Conservation (phyloP, 1,140 invertebrate species). For the Drosophila ironensis region DNA sequence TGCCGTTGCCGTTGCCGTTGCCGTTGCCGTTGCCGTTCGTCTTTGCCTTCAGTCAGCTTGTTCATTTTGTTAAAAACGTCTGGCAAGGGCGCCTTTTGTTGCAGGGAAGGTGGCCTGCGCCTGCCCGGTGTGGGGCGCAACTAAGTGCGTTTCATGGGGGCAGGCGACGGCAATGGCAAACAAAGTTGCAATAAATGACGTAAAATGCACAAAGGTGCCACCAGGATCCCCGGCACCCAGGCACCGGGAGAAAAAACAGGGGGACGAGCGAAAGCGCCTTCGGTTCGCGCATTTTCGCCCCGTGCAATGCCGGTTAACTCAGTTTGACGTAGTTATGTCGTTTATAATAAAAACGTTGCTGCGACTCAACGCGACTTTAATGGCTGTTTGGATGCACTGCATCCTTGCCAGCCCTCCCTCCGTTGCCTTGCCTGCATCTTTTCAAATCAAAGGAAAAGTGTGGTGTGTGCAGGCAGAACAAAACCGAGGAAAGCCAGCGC, state of each 20-base stretch:
- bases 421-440: slow-evolving; percentile 52
- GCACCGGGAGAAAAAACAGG: slow-evolving; percentile 24
- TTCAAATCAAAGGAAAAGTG: slow-evolving; percentile 79
- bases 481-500: slow-evolving; percentile 36
- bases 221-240: background rate
- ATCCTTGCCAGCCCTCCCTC: background rate
- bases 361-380: slow-evolving; percentile 72
- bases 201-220: slow-evolving; percentile 60
- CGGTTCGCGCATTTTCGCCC: slow-evolving; percentile 13
- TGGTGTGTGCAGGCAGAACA: slow-evolving; percentile 28
- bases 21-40: background rate
- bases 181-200: slow-evolving; percentile 80
- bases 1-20: too few species aligned
- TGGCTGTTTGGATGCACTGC: slow-evolving; percentile 55
- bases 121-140: slow-evolving; percentile 55
- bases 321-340: slow-evolving; percentile 79
- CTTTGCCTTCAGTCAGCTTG: slow-evolving; percentile 23
- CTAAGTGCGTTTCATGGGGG: slow-evolving; percentile 49
- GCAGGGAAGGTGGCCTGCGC: background rate
- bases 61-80: slow-evolving; percentile 66
- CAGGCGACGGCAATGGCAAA: slow-evolving; percentile 34
- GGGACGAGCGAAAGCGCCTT: too few species aligned
- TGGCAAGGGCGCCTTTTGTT: slow-evolving; percentile 49
- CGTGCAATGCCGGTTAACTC: slow-evolving; percentile 59
- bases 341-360: slow-evolving; percentile 74